A percentile compares a stretch with the other conserved stretches of the same genome.
phyloP scores from a whole-genome alignment of 1,140 invertebrate genomes.

The Drosophila pachea region DNA sequence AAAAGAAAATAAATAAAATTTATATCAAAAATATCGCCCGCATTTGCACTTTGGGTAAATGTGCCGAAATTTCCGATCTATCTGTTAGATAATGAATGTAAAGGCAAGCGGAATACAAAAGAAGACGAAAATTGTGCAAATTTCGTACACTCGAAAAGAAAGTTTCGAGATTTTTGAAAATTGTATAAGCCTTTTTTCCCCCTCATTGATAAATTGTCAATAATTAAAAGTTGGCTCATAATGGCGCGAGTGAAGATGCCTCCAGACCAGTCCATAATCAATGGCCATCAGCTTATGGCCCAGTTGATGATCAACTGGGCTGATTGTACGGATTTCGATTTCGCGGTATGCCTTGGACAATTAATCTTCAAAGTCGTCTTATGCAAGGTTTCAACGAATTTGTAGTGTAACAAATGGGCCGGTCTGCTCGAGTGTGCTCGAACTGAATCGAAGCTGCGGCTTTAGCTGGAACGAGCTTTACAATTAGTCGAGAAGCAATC shows the following conservation, averaged over 20 bases:
- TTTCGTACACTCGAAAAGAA: conserved; percentile 15
- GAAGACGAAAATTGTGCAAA: not conserved
- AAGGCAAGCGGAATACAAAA: not conserved
- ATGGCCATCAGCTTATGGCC: conserved; percentile 15
- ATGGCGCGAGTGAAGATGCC: conserved; percentile 25
- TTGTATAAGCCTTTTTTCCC: conserved; percentile 30
- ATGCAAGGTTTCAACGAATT: conserved; percentile 7
- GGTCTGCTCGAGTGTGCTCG: not conserved
- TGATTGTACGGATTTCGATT: conserved; percentile 19
- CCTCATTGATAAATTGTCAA: conserved; percentile 43
- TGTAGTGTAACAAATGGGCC: not conserved
- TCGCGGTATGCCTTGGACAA: conserved; percentile 4
- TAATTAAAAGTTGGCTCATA: conserved; percentile 47
- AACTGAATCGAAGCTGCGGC: no score
- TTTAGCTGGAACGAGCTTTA: no score
- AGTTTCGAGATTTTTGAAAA: conserved; percentile 15
- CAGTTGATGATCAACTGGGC: conserved; percentile 34
- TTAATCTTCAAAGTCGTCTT: conserved; percentile 31
- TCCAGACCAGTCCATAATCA: conserved; percentile 12
- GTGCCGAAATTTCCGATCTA: conserved; percentile 9
- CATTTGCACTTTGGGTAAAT: conserved; percentile 24
- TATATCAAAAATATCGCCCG: conserved; percentile 11
- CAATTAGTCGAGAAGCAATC: not conserved
- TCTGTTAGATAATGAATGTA: conserved; percentile 25
- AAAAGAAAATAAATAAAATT: conserved; percentile 5